Percentiles rank a stretch among this genome's conserved stretches.
Evolutionary conservation across 2,797 vertebrate genomes (phyloP).

Genomic region (Mus spretus): DNA sequence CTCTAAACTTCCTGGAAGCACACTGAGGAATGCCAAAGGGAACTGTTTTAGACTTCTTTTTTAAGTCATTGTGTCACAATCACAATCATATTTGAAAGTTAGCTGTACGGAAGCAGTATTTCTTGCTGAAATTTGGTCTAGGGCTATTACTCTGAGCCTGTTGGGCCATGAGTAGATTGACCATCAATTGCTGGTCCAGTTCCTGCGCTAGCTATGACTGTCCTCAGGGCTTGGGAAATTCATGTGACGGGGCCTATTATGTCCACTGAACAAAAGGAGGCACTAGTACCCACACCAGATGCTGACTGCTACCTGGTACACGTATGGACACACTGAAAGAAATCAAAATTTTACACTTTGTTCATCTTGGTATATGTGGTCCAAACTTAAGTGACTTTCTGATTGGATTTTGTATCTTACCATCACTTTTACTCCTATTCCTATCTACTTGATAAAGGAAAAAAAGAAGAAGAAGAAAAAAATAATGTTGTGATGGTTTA

Average conservation of each 20-base stretch:
- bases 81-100: neutral
- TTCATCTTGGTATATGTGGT: neutral
- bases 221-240: neutral
- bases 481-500: neutral
- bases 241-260: neutral
- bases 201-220: neutral
- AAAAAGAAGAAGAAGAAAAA: neutral
- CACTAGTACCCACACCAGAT: accelerated
- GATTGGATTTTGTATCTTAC: neutral
- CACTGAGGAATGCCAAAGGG: neutral
- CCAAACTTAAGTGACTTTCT: neutral
- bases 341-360: neutral
- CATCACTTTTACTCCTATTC: neutral
- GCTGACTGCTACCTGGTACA: neutral
- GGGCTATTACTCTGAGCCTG: neutral
- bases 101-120: neutral
- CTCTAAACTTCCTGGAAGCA: constrained; percentile 11
- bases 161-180: neutral
- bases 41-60: neutral
- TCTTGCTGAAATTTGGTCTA: constrained; percentile 26
- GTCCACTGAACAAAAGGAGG: accelerated
- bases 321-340: accelerated
- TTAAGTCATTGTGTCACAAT: neutral
- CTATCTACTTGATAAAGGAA: neutral
- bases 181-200: neutral